Evolutionary conservation across 2,113 vertebrate genomes (phyloP), one percentile per base, ranked within the genome.

Genomic region (Drymodes brunneopygia): DNA sequence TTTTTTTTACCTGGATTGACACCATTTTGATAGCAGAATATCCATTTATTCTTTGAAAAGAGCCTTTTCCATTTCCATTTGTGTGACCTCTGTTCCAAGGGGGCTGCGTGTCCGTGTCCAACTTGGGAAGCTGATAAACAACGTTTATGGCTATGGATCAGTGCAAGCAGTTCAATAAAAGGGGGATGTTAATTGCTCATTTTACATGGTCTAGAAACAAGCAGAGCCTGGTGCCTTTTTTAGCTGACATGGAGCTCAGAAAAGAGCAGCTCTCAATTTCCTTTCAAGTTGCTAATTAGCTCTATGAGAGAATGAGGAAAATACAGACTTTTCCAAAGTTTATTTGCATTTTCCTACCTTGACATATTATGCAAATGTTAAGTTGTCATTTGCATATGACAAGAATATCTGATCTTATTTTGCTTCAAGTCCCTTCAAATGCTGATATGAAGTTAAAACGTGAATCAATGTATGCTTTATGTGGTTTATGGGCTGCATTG

Each of bases 321-420:
- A 81, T 47, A 62, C 92, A 90, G 93, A 82, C 73, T 89, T 87
- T 23, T 50, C 69, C 85, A 61, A 96, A 94, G 90, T 96, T 96
- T 96, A 95, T 97, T 96, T 96, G 94, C 94, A 95, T 97, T 96
- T 95, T 92, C 88, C 82, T 96, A 96, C 93, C 92, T 94, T 94
- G 94, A 92, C 87, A 62, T 67, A 61, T 82, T 96, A 97, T 95
- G 91, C 94, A 95, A 96, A 93, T 92, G 54, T 69, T 88, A 78
- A 94, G 86, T 75, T 90, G 72, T 14, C 72, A 93, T 96, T 97
- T 97, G 95, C 96, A 95, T 97, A 93, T 95, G 89, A 95, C 92
- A 94, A 79, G 96, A 69, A 86, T 38, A 74, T 93, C 89, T 95
- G 92, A 91, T 95, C 77, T 54, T 66, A 51, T 82, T 86, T 92